A percentile compares a stretch with the other conserved stretches of the same genome.
Evolutionary conservation across 2,113 vertebrate species (phyloP).

Genomic region (Sisor rabdophorus): DNA sequence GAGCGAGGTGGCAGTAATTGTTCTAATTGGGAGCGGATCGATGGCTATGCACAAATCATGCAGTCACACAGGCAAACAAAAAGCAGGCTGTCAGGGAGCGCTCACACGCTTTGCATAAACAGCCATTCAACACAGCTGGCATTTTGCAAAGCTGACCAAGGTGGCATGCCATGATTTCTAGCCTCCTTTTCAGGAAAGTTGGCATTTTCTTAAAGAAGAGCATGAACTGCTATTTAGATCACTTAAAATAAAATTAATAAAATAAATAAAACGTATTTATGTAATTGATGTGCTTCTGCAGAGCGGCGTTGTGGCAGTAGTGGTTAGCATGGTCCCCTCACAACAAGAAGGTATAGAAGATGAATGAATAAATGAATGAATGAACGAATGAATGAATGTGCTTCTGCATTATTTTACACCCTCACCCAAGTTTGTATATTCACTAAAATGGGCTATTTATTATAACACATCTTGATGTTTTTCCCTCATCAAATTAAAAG

Average conservation of each 20-base stretch:
- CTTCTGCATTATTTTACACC: not conserved
- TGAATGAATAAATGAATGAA: too few species aligned
- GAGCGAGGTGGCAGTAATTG: conserved; percentile 49
- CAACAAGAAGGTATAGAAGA: too few species aligned
- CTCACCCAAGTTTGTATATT: not conserved
- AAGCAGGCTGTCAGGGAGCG: conserved; percentile 50
- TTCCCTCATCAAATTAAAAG: conserved; percentile 31
- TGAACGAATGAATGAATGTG: too few species aligned
- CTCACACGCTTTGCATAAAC: conserved; percentile 50
- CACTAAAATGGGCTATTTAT: conserved; percentile 5
- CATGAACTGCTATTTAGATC: not conserved
- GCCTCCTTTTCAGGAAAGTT: conserved; percentile 32
- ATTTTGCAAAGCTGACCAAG: conserved; percentile 47
- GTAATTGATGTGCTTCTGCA: not conserved
- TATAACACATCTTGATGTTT: conserved; percentile 12
- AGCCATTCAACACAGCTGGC: conserved; percentile 54
- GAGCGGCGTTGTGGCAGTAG: too few species aligned
- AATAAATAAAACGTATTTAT: not conserved
- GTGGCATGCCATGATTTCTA: conserved; percentile 39
- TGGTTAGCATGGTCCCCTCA: too few species aligned
- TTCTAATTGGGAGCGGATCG: conserved; percentile 63
- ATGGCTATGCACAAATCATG: conserved; percentile 64
- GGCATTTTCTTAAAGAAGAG: conserved; percentile 16
- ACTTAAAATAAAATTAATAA: too few species aligned
- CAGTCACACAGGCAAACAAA: conserved; percentile 53